Percentiles rank a stretch among this genome's conserved stretches.
phyloP scores from a whole-genome alignment of 92 coral and sea anemone species.

The Pocillopora grandis region DNA sequence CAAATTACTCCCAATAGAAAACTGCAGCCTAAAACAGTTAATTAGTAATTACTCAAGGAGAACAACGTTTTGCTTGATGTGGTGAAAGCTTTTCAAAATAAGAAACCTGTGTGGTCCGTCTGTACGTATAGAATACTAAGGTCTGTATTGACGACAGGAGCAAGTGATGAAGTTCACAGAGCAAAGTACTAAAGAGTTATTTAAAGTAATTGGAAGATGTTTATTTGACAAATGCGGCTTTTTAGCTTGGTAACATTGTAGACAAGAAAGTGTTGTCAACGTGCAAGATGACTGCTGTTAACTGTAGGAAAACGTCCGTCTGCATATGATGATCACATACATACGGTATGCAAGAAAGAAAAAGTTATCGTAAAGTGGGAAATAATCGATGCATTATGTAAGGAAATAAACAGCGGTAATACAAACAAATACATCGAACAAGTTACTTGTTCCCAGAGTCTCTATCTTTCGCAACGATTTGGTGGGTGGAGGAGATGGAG shows the following conservation, averaged over 20 bases:
- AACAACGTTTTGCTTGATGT: background rate
- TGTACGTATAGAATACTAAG: background rate
- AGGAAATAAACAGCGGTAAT: no score
- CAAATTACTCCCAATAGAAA: background rate
- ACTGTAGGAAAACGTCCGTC: background rate
- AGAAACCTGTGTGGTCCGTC: no score
- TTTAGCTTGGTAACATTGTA: background rate
- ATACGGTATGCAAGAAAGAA: no score
- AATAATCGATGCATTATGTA: no score
- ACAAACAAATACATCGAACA: no score
- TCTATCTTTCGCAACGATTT: no score
- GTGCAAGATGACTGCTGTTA: background rate
- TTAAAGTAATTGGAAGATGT: background rate
- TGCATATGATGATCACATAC: no score
- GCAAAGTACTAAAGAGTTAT: background rate
- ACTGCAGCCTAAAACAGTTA: background rate
- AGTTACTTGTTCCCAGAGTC: no score
- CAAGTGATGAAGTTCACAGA: background rate
- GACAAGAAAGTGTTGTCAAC: background rate
- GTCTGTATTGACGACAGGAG: background rate
- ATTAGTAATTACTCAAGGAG: background rate
- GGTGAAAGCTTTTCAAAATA: background rate
- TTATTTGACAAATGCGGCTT: background rate
- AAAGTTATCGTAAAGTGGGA: no score
- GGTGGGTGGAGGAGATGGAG: no score